phyloP scores from a whole-genome alignment of 1,140 invertebrate species.

The Ceratina japonica region DNA sequence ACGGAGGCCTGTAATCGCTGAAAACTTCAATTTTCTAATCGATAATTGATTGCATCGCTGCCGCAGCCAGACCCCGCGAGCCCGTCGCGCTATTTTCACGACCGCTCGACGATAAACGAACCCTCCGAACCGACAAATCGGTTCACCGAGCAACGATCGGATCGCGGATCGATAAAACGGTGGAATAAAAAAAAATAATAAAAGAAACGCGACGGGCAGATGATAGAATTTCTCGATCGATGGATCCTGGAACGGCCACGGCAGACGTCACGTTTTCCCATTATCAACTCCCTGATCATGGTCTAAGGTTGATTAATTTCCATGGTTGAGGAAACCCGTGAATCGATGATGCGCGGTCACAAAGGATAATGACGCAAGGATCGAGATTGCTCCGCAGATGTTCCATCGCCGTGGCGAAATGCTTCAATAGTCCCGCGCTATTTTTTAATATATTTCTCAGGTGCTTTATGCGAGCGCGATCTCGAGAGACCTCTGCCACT shows the following conservation, averaged over 20 bases:
- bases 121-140: conserved; percentile 19
- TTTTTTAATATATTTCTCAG: conserved; percentile 68
- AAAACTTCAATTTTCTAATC: conserved; percentile 68
- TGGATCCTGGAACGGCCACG: conserved; percentile 9
- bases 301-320: conserved; percentile 77
- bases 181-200: neutral
- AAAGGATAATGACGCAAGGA: conserved; percentile 67
- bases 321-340: conserved; percentile 73
- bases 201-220: neutral
- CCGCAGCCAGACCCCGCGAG: neutral
- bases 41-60: conserved; percentile 57
- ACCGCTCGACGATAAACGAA: conserved; percentile 33
- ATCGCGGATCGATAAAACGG: neutral
- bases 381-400: conserved; percentile 75
- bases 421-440: conserved; percentile 73
- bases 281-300: conserved; percentile 41
- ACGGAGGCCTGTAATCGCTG: conserved; percentile 35
- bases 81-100: conserved; percentile 28
- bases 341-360: conserved; percentile 73
- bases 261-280: conserved; percentile 38
- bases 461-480: conserved; percentile 46
- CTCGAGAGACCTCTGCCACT: conserved; percentile 4
- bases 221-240: conserved; percentile 37
- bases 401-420: conserved; percentile 70
- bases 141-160: conserved; percentile 27